These are phyloP conservation scores for Corbicula japonica DNA, from an alignment of 2,888 invertebrate genomes.

Conservation along the genomic window DNA sequence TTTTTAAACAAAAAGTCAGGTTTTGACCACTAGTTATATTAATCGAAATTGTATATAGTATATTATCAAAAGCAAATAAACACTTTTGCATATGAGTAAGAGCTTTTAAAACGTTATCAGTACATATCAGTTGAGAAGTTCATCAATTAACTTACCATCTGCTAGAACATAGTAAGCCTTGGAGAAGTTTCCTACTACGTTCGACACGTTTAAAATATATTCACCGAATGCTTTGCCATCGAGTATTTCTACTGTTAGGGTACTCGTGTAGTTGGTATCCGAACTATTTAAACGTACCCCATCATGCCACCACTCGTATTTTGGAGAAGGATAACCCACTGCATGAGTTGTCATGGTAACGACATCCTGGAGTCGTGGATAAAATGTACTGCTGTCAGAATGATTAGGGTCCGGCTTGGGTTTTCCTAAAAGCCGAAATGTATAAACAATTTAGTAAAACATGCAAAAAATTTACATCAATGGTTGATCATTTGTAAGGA, in stretches of 20 bases:
- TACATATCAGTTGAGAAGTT: too few species aligned
- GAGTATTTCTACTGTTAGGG: not conserved
- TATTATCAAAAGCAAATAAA: too few species aligned
- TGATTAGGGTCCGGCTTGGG: slow-evolving; percentile 20
- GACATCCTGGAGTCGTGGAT: slow-evolving; percentile 16
- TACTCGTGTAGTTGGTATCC: not conserved
- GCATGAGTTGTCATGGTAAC: slow-evolving; percentile 9
- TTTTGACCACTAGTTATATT: too few species aligned
- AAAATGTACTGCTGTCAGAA: not conserved
- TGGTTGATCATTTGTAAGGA: too few species aligned
- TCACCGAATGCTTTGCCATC: slow-evolving; percentile 15
- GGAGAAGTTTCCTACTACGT: slow-evolving; percentile 1
- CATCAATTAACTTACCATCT: not conserved
- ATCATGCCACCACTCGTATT: slow-evolving; percentile 12
- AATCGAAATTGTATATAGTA: too few species aligned
- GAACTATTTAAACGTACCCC: not conserved
- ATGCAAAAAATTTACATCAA: too few species aligned
- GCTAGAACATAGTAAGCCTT: not conserved
- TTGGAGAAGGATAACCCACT: slow-evolving; percentile 14
- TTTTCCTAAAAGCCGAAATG: too few species aligned
- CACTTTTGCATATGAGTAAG: too few species aligned
- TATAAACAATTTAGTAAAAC: too few species aligned
- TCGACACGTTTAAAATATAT: slow-evolving; percentile 15
- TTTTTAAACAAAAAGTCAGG: too few species aligned
- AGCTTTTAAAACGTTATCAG: too few species aligned